Conservation (phyloP, 2,888 invertebrate species). For the Ligdia adustata region DNA sequence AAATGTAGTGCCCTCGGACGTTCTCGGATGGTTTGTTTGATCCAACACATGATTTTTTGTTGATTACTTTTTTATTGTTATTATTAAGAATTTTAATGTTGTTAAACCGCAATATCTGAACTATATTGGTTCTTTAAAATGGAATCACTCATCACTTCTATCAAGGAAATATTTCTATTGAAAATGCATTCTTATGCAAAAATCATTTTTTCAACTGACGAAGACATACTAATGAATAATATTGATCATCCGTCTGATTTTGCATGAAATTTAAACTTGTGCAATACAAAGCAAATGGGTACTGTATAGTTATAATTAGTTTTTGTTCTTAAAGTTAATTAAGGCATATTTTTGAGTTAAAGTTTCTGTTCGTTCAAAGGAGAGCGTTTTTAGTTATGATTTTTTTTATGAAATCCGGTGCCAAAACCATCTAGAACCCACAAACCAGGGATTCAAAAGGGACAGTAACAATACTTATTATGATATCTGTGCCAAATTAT, state of each 20-base stretch:
- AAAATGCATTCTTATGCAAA: too few relatives aligned
- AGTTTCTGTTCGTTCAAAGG: constrained; percentile 46
- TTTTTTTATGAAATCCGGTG: constrained; percentile 51
- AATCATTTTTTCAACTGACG: constrained; percentile 28
- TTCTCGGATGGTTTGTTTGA: constrained; percentile 77
- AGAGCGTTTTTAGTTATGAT: constrained; percentile 28
- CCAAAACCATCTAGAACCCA: constrained; percentile 74
- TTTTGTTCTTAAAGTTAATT: constrained; percentile 54
- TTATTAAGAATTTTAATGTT: constrained; percentile 82
- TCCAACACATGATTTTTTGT: constrained; percentile 73
- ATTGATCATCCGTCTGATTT: constrained; percentile 61
- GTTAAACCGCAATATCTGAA: constrained; percentile 72
- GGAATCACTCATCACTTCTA: constrained; percentile 23
- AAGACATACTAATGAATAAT: constrained; percentile 21
- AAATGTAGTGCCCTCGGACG: constrained; percentile 66
- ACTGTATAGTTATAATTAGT: constrained; percentile 70
- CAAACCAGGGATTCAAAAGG: constrained; percentile 44
- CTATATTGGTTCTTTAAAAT: constrained; percentile 42
- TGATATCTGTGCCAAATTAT: constrained; percentile 77
- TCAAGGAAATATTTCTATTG: constrained; percentile 15
- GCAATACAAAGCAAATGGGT: constrained; percentile 72
- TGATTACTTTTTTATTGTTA: constrained; percentile 81
- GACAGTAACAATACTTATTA: constrained; percentile 29
- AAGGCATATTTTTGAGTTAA: constrained; percentile 57
- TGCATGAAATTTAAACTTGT: constrained; percentile 72